Evolutionary conservation across 2,888 invertebrate species (phyloP).

Genomic region (Neoascia interrupta): DNA sequence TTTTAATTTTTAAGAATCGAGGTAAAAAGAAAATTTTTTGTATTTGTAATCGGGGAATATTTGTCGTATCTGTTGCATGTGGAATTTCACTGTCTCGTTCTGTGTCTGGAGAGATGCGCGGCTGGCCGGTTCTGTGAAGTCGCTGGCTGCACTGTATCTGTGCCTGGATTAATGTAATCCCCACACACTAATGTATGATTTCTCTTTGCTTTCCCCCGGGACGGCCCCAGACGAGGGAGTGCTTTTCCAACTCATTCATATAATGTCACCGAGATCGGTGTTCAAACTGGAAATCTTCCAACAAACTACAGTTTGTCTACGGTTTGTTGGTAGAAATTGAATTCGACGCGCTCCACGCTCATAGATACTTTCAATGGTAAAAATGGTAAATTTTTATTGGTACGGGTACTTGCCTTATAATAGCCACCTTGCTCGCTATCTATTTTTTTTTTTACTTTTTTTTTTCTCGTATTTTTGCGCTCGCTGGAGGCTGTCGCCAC

Average conservation of each 20-base stretch:
- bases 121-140: too few species aligned
- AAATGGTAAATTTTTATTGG: too few species aligned
- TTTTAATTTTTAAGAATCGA: background rate
- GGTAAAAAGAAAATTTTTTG: too few species aligned
- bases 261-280: slow-evolving; percentile 36
- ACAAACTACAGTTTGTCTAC: background rate
- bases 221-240: slow-evolving; percentile 2
- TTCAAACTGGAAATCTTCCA: slow-evolving; percentile 28
- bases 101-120: too few species aligned
- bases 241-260: slow-evolving; percentile 33
- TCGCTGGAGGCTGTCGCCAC: slow-evolving; percentile 13
- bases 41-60: slow-evolving; percentile 1
- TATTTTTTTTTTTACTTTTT: slow-evolving; percentile 14
- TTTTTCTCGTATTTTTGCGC: background rate
- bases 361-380: slow-evolving; percentile 20
- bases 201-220: slow-evolving; percentile 28
- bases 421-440: too few species aligned
- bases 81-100: slow-evolving; percentile 3
- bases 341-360: slow-evolving; percentile 8
- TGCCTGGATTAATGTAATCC: slow-evolving; percentile 40
- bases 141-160: slow-evolving; percentile 37
- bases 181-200: slow-evolving; percentile 31
- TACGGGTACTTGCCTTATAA: too few species aligned
- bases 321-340: slow-evolving; percentile 4
- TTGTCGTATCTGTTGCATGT: slow-evolving; percentile 51